These are phyloP conservation scores for Standfussiana lucernea DNA, from an alignment of 2,888 invertebrate species.

Conservation along the genomic window DNA sequence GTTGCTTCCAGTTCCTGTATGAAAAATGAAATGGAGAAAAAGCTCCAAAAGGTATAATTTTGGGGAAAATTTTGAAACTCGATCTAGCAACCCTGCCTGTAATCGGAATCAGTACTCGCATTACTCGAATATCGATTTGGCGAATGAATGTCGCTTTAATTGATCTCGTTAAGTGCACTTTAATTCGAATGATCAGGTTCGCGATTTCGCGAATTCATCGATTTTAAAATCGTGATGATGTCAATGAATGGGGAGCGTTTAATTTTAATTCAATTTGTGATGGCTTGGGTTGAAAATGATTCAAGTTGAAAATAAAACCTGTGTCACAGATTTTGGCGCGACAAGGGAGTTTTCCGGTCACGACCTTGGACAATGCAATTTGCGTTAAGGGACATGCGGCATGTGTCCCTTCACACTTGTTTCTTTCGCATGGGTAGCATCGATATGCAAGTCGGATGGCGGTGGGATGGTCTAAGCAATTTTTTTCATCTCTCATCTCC, in stretches of 20 bases:
- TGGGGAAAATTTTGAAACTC: neutral
- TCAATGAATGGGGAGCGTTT: neutral
- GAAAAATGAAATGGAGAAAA: neutral
- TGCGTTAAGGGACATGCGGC: neutral
- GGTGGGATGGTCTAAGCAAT: neutral
- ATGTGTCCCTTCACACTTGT: neutral
- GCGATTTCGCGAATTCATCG: constrained; percentile 72
- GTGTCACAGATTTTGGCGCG: neutral
- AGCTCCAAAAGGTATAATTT: neutral
- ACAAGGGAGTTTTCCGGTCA: neutral
- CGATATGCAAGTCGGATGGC: neutral
- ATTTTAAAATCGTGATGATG: constrained; percentile 57
- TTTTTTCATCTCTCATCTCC: neutral
- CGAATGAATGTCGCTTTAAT: constrained; percentile 77
- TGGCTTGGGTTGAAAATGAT: neutral
- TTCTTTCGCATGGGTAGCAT: neutral
- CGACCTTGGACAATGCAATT: neutral
- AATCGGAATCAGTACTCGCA: constrained; percentile 70
- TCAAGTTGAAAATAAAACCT: neutral
- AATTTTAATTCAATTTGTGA: constrained; percentile 4
- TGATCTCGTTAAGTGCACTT: constrained; percentile 77
- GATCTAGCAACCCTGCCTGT: constrained; percentile 38
- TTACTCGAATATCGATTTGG: constrained; percentile 73
- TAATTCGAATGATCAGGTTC: constrained; percentile 71
- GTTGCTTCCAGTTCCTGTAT: neutral